Percentiles rank a stretch among this genome's conserved stretches.
Conservation (phyloP, 2,888 invertebrate species). For the Melolontha melolontha region DNA sequence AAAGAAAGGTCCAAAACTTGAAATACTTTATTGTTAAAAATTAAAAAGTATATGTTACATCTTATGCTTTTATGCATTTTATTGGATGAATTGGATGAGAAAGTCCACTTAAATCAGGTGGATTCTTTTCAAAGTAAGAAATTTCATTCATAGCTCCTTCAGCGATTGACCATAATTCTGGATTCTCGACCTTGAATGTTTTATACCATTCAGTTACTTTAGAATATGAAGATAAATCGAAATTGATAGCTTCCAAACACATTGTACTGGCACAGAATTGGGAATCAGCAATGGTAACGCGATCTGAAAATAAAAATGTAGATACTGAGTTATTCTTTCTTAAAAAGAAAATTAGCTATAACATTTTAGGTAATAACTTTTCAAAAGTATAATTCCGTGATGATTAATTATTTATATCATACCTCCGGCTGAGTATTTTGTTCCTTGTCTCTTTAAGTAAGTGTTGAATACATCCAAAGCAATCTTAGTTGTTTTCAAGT, state of each 20-base stretch:
- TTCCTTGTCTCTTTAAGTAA: conserved; percentile 72
- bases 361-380: background rate
- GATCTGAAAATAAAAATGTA: conserved; percentile 62
- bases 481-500: conserved; percentile 77
- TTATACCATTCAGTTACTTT: conserved; percentile 76
- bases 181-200: conserved; percentile 75
- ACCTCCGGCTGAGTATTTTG: conserved; percentile 75
- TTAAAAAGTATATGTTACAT: too few species aligned
- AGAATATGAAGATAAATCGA: conserved; percentile 73
- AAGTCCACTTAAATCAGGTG: conserved; percentile 78
- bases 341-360: too few species aligned
- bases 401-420: conserved; percentile 39
- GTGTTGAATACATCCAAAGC: conserved; percentile 76
- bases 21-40: too few species aligned
- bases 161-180: conserved; percentile 78
- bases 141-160: conserved; percentile 78
- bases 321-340: too few species aligned
- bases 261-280: conserved; percentile 78
- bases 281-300: conserved; percentile 82
- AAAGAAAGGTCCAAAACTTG: too few species aligned
- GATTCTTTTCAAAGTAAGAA: conserved; percentile 75
- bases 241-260: conserved; percentile 78
- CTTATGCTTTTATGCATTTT: conserved; percentile 63
- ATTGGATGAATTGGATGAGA: conserved; percentile 81
- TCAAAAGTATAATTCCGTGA: conserved; percentile 8